Evolutionary conservation across 1,140 invertebrate genomes (phyloP).

Genomic region (Drosophila eugracilis): DNA sequence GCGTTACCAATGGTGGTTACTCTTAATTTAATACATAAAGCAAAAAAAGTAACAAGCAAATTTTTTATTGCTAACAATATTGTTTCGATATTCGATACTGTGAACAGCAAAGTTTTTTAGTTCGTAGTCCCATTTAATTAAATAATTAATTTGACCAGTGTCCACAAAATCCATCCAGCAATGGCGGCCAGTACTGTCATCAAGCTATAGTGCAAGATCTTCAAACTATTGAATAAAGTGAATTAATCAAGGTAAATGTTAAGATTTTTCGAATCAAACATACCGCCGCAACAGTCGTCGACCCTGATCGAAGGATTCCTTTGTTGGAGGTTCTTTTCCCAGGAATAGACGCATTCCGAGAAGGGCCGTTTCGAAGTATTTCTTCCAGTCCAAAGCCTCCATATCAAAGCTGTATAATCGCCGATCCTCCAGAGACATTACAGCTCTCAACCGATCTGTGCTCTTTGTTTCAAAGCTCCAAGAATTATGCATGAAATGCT

Average conservation of each 20-base stretch:
- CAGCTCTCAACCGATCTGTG: conserved; percentile 86
- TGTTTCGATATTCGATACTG: neutral
- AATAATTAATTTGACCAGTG: conserved; percentile 2
- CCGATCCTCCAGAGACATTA: conserved; percentile 87
- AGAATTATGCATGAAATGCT: conserved; percentile 88
- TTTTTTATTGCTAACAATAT: neutral
- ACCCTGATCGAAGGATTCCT: conserved; percentile 85
- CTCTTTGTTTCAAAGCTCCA: conserved; percentile 90
- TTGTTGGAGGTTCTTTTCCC: conserved; percentile 88
- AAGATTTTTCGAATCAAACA: neutral
- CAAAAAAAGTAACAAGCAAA: no score
- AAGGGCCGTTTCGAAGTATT: conserved; percentile 87
- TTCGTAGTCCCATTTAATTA: neutral
- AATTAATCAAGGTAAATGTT: no score
- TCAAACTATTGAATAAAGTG: conserved; percentile 1
- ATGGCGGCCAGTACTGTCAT: neutral
- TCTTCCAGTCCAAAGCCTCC: conserved; percentile 87
- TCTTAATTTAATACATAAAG: no score
- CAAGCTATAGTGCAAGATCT: conserved; percentile 12
- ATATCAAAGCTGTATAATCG: conserved; percentile 89
- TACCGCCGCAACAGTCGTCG: neutral
- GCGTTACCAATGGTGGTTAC: no score
- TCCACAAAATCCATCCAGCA: conserved; percentile 9
- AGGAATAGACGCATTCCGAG: conserved; percentile 88
- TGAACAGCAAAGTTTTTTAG: neutral